A percentile compares a stretch with the other conserved stretches of the same genome.
Conservation (phyloP, 2,888 invertebrate species). For the Clostera curtula region DNA sequence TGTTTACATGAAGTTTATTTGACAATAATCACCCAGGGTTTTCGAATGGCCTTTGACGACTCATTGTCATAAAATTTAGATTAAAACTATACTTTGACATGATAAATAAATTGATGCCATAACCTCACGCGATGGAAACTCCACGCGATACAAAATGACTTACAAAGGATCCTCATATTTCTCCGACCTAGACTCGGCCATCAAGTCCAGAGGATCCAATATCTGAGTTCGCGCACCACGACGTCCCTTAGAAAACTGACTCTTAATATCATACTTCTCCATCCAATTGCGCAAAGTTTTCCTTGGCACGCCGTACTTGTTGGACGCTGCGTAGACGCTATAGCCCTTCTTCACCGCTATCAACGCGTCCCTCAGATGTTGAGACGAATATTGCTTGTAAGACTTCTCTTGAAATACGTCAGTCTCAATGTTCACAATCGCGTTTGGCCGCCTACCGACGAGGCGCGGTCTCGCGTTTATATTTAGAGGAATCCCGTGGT, state of each 20-base stretch:
- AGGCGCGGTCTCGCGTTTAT: constrained; percentile 62
- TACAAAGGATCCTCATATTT: constrained; percentile 35
- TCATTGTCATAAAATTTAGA: too few relatives aligned
- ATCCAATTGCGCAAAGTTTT: constrained; percentile 75
- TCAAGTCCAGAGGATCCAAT: constrained; percentile 54
- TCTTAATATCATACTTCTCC: constrained; percentile 73
- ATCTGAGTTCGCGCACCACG: constrained; percentile 55
- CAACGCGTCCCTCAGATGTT: constrained; percentile 62
- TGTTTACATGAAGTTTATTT: too few relatives aligned
- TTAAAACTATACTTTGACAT: too few relatives aligned
- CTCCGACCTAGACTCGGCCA: constrained; percentile 47
- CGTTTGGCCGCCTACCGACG: constrained; percentile 58
- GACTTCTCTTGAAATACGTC: constrained; percentile 69
- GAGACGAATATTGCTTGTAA: constrained; percentile 70
- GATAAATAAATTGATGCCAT: too few relatives aligned
- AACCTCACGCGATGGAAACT: too few relatives aligned
- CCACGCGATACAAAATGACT: constrained; percentile 8
- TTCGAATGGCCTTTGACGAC: too few relatives aligned
- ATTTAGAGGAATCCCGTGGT: constrained; percentile 60
- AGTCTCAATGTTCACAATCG: constrained; percentile 63
- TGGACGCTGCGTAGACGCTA: constrained; percentile 73
- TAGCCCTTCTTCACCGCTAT: constrained; percentile 70
- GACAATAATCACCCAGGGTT: too few relatives aligned
- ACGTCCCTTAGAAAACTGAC: constrained; percentile 67
- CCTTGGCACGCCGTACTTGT: constrained; percentile 71